phyloP scores from a whole-genome alignment of 2,113 vertebrate genomes.

The Scophthalmus maximus region DNA sequence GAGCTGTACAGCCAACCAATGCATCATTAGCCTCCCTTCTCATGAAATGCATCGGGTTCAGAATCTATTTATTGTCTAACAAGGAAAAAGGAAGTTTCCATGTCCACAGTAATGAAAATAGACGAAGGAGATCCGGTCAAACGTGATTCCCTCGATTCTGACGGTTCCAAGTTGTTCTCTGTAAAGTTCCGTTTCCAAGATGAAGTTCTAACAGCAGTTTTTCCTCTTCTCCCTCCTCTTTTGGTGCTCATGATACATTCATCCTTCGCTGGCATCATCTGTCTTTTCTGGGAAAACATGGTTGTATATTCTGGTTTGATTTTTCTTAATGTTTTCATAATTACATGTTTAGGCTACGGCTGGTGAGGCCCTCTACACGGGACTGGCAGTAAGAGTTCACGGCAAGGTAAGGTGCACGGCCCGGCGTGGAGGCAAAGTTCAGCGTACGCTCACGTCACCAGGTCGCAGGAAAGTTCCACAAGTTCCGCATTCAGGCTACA shows the following conservation, averaged over 20 bases:
- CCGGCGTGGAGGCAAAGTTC: too few species aligned
- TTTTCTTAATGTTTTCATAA: not conserved
- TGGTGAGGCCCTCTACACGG: too few species aligned
- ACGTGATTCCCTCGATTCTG: not conserved
- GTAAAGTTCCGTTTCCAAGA: not conserved
- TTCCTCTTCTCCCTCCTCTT: not conserved
- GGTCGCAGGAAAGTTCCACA: too few species aligned
- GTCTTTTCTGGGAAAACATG: constrained; percentile 16
- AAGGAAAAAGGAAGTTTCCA: constrained; percentile 11
- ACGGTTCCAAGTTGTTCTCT: not conserved
- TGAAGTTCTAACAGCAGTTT: not conserved
- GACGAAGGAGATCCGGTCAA: not conserved
- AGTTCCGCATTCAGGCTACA: too few species aligned
- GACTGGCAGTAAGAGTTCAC: too few species aligned
- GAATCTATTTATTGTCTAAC: not conserved
- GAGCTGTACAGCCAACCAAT: constrained; percentile 45
- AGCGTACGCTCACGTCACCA: too few species aligned
- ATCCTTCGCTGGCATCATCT: constrained; percentile 13
- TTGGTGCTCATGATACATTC: not conserved
- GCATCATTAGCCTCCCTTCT: constrained; percentile 36
- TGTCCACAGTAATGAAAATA: not conserved
- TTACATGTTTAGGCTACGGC: too few species aligned
- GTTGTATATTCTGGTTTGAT: not conserved
- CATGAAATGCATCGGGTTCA: constrained; percentile 1
- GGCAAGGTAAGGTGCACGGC: too few species aligned